These are phyloP conservation scores for Serilophus lunatus DNA, from an alignment of 2,113 vertebrate genomes.

Conservation along the genomic window DNA sequence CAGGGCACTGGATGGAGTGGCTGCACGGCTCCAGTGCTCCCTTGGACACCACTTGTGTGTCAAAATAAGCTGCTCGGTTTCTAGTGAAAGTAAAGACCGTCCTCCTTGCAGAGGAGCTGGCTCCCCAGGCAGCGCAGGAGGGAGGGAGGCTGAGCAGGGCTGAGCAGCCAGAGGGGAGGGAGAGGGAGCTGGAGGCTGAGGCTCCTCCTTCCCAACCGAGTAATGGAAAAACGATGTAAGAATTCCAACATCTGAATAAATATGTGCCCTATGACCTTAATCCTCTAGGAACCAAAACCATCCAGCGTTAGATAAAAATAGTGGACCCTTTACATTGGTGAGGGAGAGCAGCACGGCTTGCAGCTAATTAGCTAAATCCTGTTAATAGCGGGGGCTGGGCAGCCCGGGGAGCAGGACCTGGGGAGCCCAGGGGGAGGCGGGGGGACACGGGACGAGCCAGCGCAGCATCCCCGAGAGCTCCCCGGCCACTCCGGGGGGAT, in stretches of 20 bases:
- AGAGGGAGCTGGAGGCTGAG: conserved; percentile 28
- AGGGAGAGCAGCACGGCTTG: conserved; percentile 2
- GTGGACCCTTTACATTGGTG: conserved; percentile 63
- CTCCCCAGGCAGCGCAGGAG: background rate
- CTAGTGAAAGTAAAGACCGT: background rate
- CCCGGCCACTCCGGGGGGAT: fast-evolving
- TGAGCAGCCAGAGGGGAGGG: conserved; percentile 16
- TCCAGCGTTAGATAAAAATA: conserved; percentile 78
- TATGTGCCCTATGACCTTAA: conserved; percentile 81
- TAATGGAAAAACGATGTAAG: conserved; percentile 88
- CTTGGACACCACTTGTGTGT: background rate
- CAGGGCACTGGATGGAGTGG: background rate
- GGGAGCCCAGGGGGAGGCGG: background rate
- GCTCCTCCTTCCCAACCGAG: conserved; percentile 72
- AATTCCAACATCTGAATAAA: conserved; percentile 82
- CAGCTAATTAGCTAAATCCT: conserved; percentile 37
- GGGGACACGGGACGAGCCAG: too few relatives aligned
- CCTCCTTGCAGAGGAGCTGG: background rate
- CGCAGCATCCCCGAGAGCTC: too few relatives aligned
- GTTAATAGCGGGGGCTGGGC: background rate
- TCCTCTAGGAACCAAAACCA: conserved; percentile 65
- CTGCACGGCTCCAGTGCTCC: fast-evolving
- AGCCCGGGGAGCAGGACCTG: background rate
- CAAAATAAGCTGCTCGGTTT: background rate
- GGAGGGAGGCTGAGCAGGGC: background rate